A percentile compares a stretch with the other conserved stretches of the same genome.
Conservation (phyloP, 35 echinoderm and acorn worm species). For the Stichopus chloronotus region DNA sequence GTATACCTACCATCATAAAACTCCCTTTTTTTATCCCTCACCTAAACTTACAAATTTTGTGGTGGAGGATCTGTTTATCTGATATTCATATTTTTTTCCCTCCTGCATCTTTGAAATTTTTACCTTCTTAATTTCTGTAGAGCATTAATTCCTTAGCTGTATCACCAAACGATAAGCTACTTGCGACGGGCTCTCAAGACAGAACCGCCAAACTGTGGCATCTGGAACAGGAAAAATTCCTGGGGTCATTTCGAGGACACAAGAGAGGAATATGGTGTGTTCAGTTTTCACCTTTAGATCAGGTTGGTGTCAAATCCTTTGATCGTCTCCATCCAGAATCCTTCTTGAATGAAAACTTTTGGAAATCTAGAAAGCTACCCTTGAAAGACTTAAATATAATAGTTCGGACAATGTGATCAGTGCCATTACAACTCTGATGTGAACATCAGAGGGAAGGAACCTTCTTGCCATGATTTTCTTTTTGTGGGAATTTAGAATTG, state of each 20-base stretch:
- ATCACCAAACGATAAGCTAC: slow-evolving; percentile 91
- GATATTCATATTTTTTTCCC: neutral
- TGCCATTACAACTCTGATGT: too few relatives aligned
- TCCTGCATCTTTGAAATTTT: neutral
- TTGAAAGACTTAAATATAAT: too few relatives aligned
- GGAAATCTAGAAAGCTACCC: too few relatives aligned
- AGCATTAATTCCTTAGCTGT: slow-evolving; percentile 88
- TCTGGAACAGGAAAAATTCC: slow-evolving; percentile 74
- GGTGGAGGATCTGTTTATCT: neutral
- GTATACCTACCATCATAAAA: too few relatives aligned
- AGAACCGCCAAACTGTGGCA: slow-evolving; percentile 87
- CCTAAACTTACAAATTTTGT: too few relatives aligned
- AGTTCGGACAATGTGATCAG: too few relatives aligned
- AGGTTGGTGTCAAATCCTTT: slow-evolving; percentile 51
- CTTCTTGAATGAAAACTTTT: too few relatives aligned
- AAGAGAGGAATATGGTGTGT: slow-evolving; percentile 97
- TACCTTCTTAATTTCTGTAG: slow-evolving; percentile 47
- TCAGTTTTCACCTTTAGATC: slow-evolving; percentile 92
- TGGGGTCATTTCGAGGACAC: slow-evolving; percentile 93
- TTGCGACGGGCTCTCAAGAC: slow-evolving; percentile 91
- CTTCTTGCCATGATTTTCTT: too few relatives aligned
- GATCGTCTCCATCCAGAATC: too few relatives aligned
- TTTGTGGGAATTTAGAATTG: too few relatives aligned
- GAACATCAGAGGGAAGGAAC: too few relatives aligned
- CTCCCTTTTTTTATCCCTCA: too few relatives aligned